Conservation (phyloP, 2,797 vertebrate genomes). For the Coilia nasus region DNA sequence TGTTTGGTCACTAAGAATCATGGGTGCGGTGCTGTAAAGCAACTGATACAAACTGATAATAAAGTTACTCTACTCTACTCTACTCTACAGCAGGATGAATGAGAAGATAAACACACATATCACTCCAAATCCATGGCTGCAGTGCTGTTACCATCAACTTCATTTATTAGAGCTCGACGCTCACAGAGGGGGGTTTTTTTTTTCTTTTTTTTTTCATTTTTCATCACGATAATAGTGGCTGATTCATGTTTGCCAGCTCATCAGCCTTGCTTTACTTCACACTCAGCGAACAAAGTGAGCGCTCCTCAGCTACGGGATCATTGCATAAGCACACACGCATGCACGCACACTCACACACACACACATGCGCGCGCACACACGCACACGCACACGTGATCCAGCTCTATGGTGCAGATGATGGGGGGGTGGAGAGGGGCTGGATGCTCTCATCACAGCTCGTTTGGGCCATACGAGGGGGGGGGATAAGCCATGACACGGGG, state of each 20-base stretch:
- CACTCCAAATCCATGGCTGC: background rate
- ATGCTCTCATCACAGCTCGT: background rate
- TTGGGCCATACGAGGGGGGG: background rate
- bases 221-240: background rate
- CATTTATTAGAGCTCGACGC: background rate
- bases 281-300: background rate
- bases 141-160: background rate
- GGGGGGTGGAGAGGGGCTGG: too few species aligned
- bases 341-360: too few species aligned
- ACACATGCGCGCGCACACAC: too few species aligned
- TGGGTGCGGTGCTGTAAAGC: too few species aligned
- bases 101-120: too few species aligned
- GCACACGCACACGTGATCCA: background rate
- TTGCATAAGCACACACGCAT: background rate
- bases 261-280: background rate
- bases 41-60: too few species aligned
- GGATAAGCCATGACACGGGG: too few species aligned
- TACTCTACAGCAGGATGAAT: too few species aligned
- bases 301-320: background rate
- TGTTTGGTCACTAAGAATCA: background rate
- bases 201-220: background rate
- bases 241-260: background rate
- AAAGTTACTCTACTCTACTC: too few species aligned
- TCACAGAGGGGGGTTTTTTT: background rate
- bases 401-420: background rate